Evolutionary conservation across 2,113 vertebrate species (phyloP).

Genomic region (Cisticola juncidis): DNA sequence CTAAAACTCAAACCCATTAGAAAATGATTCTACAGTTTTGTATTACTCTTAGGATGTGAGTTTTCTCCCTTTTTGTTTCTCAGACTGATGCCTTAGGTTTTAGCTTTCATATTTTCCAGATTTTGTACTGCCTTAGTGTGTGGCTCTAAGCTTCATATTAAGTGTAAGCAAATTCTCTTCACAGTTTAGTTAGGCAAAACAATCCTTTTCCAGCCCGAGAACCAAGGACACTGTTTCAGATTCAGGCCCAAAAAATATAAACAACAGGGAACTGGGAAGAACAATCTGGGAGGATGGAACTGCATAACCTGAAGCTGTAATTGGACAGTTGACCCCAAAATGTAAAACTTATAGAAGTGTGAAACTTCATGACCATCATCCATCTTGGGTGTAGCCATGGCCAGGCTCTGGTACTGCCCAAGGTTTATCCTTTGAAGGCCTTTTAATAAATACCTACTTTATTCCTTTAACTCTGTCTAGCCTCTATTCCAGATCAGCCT

Average conservation of each 20-base stretch:
- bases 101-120: neutral
- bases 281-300: neutral
- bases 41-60: neutral
- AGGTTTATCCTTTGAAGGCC: neutral
- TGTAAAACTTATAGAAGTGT: too few relatives aligned
- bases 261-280: neutral
- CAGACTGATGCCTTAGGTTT: neutral
- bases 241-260: neutral
- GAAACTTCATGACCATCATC: fast-evolving
- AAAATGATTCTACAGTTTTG: neutral
- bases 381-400: fast-evolving
- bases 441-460: neutral
- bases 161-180: neutral
- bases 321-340: neutral
- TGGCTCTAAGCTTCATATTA: neutral
- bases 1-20: neutral
- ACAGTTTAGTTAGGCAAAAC: neutral
- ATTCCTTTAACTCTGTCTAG: neutral
- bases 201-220: neutral
- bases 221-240: neutral
- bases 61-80: neutral
- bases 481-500: neutral
- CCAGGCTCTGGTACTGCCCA: neutral
- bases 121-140: neutral
- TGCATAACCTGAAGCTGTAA: neutral